These are phyloP conservation scores for Sialis lutaria DNA, from an alignment of 2,888 invertebrate genomes.

Conservation along the genomic window DNA sequence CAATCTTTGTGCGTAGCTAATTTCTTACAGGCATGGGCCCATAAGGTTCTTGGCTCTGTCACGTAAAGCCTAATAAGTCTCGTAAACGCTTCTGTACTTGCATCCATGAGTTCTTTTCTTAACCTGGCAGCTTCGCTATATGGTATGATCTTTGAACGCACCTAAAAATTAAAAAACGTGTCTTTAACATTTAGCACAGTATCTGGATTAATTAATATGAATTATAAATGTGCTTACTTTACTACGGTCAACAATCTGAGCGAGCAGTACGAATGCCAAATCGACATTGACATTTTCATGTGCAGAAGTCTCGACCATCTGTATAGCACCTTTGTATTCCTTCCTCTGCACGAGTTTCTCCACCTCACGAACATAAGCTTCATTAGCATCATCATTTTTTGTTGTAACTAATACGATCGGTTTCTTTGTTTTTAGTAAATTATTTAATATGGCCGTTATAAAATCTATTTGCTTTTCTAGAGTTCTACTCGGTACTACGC, in stretches of 20 bases:
- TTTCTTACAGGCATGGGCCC: constrained; percentile 76
- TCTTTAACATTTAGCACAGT: background rate
- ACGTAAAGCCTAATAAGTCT: constrained; percentile 71
- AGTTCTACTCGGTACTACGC: constrained; percentile 77
- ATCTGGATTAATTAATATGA: background rate
- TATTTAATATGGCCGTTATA: constrained; percentile 67
- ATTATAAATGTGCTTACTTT: constrained; percentile 49
- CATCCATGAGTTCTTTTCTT: constrained; percentile 75
- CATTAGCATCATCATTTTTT: constrained; percentile 87
- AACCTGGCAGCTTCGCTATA: constrained; percentile 72
- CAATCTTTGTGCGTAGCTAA: constrained; percentile 78
- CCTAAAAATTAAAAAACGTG: background rate
- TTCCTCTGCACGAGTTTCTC: constrained; percentile 76
- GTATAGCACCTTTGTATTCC: constrained; percentile 79
- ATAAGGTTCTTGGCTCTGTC: constrained; percentile 65
- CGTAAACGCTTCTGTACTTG: constrained; percentile 79
- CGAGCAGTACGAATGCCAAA: constrained; percentile 73
- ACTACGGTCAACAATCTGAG: constrained; percentile 82
- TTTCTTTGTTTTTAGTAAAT: constrained; percentile 82
- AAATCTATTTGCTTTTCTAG: constrained; percentile 84
- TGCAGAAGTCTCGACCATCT: constrained; percentile 85
- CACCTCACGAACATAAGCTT: constrained; percentile 73
- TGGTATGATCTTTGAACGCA: constrained; percentile 42
- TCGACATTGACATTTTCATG: constrained; percentile 95
- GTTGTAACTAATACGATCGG: constrained; percentile 89